Base-by-base conservation (phyloP, 2,888 invertebrate species). In the Phortica okadai region DNA sequence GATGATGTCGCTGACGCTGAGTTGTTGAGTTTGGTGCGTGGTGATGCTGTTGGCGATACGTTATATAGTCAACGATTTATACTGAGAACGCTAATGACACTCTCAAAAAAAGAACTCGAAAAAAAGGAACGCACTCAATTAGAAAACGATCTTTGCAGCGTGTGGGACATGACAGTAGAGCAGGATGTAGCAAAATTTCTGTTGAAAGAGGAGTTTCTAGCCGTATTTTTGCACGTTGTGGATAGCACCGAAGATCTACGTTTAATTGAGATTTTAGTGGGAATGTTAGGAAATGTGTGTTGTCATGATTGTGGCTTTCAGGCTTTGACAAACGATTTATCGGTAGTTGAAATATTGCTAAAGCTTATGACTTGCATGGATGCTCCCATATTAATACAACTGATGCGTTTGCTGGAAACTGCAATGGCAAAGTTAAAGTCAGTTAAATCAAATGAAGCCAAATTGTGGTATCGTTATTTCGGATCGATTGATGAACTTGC, bases 111-210 rank as follows among this genome's bases (percentile, higher is more conserved):
- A 58, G 93, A 94, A 74, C 92, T 93, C 81, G 91, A 94, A 64
- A 93, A 93, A 89, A 78, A 81, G 8, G 83, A 86, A 10, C 92
- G 93, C 74, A 92, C 93, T 77, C 92, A 94, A 0, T 92, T 96
- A 70, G 96, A 97, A 92, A 93, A 93, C 41, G 95, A 96, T 85
- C 92, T 97, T 56, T 96, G 96, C 86, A 94, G 94, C 6, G 90
- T 97, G 0, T 97, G 97, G 97, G 96, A 97, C 83, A 97, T 96
- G 96, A 95, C 96, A 0, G 93, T 95, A 0, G 95, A 97, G 82
- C 93, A 93, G 80, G 96, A 96, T 86, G 95, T 97, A 0, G 95
- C 95, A 10, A 87, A 93, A 62, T 95, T 95, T 86, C 91, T 97
- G 11, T 91, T 95, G 75, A 92, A 94, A 82, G 93, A 96, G 79